Evolutionary conservation across 2,888 invertebrate species (phyloP).

Genomic region (Isoperla grammatica): DNA sequence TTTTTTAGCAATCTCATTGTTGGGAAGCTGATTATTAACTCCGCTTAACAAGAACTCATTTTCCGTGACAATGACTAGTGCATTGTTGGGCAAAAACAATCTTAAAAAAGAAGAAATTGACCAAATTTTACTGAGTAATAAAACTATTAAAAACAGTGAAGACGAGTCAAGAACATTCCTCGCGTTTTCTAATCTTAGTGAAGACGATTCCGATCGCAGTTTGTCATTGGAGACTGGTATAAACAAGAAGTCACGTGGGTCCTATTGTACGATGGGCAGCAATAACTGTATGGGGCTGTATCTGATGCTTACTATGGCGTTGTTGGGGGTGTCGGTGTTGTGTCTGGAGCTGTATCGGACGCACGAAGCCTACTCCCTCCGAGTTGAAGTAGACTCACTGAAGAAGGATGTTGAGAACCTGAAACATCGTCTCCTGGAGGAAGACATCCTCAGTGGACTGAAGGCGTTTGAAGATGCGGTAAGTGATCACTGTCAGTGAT

Average conservation of each 20-base stretch:
- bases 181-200: too few species aligned
- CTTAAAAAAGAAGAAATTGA: constrained; percentile 1
- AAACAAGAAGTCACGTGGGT: too few species aligned
- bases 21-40: too few species aligned
- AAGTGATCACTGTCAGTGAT: too few species aligned
- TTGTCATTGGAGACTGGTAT: background rate
- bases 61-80: background rate
- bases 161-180: background rate
- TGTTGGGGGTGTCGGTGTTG: constrained; percentile 9
- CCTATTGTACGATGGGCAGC: background rate
- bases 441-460: constrained; percentile 39
- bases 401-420: constrained; percentile 38
- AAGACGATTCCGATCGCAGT: too few species aligned
- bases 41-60: too few species aligned
- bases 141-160: background rate
- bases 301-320: background rate
- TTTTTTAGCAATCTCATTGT: too few species aligned
- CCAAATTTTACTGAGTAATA: background rate
- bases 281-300: background rate
- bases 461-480: constrained; percentile 42
- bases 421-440: constrained; percentile 39
- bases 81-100: background rate
- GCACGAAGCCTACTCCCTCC: background rate
- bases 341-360: constrained; percentile 10
- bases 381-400: constrained; percentile 13